These are phyloP conservation scores for Eupeodes luniger DNA, from an alignment of 2,888 invertebrate species.

Conservation along the genomic window DNA sequence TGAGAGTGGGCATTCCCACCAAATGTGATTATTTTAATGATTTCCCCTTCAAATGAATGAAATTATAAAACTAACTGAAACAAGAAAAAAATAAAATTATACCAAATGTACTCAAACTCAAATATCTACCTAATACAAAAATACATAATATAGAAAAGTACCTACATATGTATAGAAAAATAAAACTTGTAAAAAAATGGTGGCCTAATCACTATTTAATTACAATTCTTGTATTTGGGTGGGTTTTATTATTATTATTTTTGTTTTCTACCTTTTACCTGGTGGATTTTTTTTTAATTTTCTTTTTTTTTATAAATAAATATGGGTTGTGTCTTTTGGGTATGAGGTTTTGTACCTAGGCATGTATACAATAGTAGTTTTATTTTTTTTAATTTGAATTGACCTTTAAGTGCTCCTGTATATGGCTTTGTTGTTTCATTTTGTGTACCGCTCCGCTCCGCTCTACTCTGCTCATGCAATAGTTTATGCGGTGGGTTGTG, in stretches of 20 bases:
- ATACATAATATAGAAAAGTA: constrained; percentile 4
- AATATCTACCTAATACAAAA: constrained; percentile 1
- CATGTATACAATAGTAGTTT: background rate
- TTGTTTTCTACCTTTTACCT: constrained; percentile 16
- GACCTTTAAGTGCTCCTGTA: constrained; percentile 68
- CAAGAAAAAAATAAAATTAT: constrained; percentile 32
- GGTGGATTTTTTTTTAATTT: background rate
- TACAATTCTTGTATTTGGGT: constrained; percentile 76
- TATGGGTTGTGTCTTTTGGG: constrained; percentile 3
- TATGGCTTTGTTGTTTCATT: constrained; percentile 13
- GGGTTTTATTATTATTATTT: constrained; percentile 39
- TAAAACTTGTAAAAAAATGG: constrained; percentile 81
- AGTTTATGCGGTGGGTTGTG: constrained; percentile 45
- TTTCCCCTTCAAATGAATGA: constrained; percentile 79
- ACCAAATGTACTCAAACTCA: background rate
- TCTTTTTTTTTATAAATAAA: constrained; percentile 14
- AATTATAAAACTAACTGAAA: constrained; percentile 65
- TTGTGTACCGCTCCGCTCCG: background rate
- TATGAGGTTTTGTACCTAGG: background rate
- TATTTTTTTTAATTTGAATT: constrained; percentile 66
- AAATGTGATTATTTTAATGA: constrained; percentile 83
- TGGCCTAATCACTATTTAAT: constrained; percentile 85
- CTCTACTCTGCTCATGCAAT: background rate
- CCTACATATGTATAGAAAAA: constrained; percentile 27
- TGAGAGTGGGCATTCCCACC: constrained; percentile 77